Conservation (phyloP, 1,140 invertebrate species). For the Drosophila pseudoobscura region DNA sequence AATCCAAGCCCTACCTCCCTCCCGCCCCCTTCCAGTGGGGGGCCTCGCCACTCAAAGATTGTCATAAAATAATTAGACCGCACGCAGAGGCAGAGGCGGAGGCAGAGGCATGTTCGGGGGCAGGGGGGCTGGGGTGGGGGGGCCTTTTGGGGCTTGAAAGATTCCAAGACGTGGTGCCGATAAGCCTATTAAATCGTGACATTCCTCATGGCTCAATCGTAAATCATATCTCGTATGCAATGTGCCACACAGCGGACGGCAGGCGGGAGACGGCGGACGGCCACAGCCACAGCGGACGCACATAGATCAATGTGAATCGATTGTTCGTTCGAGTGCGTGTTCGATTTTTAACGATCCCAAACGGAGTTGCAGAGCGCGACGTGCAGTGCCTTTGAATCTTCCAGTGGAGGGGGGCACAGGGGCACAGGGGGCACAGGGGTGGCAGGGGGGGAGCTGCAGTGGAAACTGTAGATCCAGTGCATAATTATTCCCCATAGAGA, state of each 20-base stretch:
- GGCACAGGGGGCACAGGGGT: neutral
- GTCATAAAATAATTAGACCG: slow-evolving; percentile 81
- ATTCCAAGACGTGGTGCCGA: slow-evolving; percentile 46
- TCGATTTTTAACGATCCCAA: slow-evolving; percentile 75
- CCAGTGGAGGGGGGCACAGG: no score
- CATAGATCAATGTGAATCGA: slow-evolving; percentile 78
- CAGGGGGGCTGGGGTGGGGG: neutral
- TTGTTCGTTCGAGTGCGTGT: slow-evolving; percentile 75
- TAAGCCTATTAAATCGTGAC: slow-evolving; percentile 81
- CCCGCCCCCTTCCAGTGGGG: neutral
- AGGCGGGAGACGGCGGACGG: neutral
- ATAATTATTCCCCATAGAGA: slow-evolving; percentile 54
- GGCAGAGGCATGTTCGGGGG: neutral
- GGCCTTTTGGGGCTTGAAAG: slow-evolving; percentile 25
- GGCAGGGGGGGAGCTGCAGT: slow-evolving; percentile 23
- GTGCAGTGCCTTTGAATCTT: slow-evolving; percentile 67
- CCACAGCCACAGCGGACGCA: slow-evolving; percentile 10
- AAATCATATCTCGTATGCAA: slow-evolving; percentile 63
- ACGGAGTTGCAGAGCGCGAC: slow-evolving; percentile 23
- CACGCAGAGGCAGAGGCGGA: slow-evolving; percentile 53
- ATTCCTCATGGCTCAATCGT: slow-evolving; percentile 79
- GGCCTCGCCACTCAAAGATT: slow-evolving; percentile 33
- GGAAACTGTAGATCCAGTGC: slow-evolving; percentile 28
- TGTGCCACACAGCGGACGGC: slow-evolving; percentile 12
- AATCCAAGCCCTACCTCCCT: neutral